phyloP scores from a whole-genome alignment of 2,888 invertebrate species.

The Tethea ocularis region DNA sequence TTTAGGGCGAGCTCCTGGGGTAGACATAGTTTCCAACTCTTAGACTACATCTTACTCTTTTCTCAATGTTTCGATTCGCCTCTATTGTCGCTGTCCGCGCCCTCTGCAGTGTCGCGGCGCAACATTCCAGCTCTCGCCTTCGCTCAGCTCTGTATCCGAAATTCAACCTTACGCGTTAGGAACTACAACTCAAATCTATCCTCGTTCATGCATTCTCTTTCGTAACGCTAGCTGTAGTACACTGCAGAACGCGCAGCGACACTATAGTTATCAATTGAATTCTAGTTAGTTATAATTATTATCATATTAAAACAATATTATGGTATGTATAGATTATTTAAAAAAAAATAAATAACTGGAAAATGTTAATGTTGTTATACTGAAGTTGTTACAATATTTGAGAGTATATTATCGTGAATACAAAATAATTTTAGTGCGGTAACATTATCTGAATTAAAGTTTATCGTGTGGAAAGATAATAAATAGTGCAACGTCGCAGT shows the following conservation, averaged over 20 bases:
- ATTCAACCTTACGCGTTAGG: background rate
- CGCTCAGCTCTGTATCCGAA: background rate
- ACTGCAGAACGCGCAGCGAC: slow-evolving; percentile 28
- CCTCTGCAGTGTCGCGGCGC: background rate
- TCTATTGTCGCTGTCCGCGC: slow-evolving; percentile 12
- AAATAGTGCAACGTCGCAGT: slow-evolving; percentile 51
- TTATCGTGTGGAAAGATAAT: slow-evolving; percentile 71
- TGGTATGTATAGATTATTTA: slow-evolving; percentile 77
- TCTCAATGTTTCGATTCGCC: slow-evolving; percentile 5
- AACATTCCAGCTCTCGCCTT: slow-evolving; percentile 46
- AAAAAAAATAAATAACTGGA: slow-evolving; percentile 63
- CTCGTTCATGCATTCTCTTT: background rate
- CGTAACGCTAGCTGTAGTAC: slow-evolving; percentile 4
- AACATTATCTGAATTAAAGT: slow-evolving; percentile 54
- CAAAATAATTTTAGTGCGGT: slow-evolving; percentile 72
- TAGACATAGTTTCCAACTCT: slow-evolving; percentile 21
- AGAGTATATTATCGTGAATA: slow-evolving; percentile 81
- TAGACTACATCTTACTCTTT: slow-evolving; percentile 10
- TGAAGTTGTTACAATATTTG: slow-evolving; percentile 84
- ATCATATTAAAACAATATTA: slow-evolving; percentile 65
- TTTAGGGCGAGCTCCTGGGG: slow-evolving; percentile 51
- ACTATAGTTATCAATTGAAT: slow-evolving; percentile 60
- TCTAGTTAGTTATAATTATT: slow-evolving; percentile 71
- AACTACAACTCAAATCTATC: background rate
- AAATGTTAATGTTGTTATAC: slow-evolving; percentile 84